Percentiles rank a stretch among this genome's conserved stretches.
These are phyloP conservation scores for Melinopterus prodromus DNA, from an alignment of 2,888 invertebrate species.

Conservation along the genomic window DNA sequence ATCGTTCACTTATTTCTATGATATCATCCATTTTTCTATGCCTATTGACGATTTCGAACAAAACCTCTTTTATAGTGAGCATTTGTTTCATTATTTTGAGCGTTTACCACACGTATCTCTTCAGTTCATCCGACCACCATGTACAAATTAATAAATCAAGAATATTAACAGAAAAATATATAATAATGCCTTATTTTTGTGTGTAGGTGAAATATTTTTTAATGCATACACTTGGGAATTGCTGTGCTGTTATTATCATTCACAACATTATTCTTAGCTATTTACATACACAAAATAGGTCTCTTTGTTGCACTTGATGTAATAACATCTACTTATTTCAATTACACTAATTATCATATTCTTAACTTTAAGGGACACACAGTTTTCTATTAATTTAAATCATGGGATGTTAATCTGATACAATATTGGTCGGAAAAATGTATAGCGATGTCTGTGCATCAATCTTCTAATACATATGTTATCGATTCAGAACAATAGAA, in stretches of 20 bases:
- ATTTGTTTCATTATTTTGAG: background rate
- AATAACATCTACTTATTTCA: background rate
- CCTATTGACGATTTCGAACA: background rate
- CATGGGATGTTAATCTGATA: no score
- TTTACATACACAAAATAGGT: background rate
- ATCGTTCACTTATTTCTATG: background rate
- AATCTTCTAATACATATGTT: background rate
- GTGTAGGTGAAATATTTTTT: background rate
- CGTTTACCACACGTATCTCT: background rate
- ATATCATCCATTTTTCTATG: background rate
- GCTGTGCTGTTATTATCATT: background rate
- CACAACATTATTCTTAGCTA: background rate
- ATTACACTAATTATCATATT: no score
- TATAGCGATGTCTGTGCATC: no score
- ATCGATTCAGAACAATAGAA: background rate
- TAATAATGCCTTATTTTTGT: background rate
- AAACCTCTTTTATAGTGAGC: background rate
- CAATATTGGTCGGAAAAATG: no score
- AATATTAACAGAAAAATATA: background rate
- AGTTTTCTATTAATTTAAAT: no score
- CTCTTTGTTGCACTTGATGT: background rate
- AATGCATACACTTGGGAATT: background rate
- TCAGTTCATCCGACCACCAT: background rate
- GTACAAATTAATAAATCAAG: background rate
- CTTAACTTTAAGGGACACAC: no score